Conservation (phyloP, 2,113 vertebrate species). For the Neodontobutis hainanensis region DNA sequence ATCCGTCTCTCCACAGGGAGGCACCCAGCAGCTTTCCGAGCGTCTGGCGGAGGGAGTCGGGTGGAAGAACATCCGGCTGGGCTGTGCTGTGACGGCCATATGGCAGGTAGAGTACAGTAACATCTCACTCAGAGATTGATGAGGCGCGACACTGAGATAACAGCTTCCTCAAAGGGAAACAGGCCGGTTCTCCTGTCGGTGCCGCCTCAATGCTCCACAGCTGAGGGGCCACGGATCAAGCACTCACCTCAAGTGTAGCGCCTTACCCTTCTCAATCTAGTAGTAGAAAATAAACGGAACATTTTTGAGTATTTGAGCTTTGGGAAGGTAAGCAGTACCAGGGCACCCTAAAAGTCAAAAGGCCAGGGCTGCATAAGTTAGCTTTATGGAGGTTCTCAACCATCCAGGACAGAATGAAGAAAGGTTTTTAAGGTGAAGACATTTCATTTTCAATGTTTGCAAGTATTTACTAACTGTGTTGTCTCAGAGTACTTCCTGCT, state of each 20-base stretch:
- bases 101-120: constrained; percentile 77
- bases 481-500: too few relatives aligned
- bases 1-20: constrained; percentile 76
- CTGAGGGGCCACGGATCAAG: constrained; percentile 23
- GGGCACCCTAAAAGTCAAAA: too few relatives aligned
- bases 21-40: constrained; percentile 79
- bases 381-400: too few relatives aligned
- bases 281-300: too few relatives aligned
- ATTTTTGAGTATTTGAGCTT: too few relatives aligned
- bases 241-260: background rate
- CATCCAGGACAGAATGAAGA: too few relatives aligned
- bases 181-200: constrained; percentile 51
- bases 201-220: constrained; percentile 43
- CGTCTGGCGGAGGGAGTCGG: constrained; percentile 72
- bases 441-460: too few relatives aligned
- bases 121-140: constrained; percentile 65
- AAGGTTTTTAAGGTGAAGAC: too few relatives aligned
- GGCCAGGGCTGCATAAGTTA: too few relatives aligned
- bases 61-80: constrained; percentile 68
- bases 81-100: constrained; percentile 75
- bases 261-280: background rate
- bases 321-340: too few relatives aligned
- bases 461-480: too few relatives aligned
- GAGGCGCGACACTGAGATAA: constrained; percentile 66
- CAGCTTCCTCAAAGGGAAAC: constrained; percentile 57